phyloP scores from a whole-genome alignment of 2,113 vertebrate species.

The Nycticryphes semicollaris region DNA sequence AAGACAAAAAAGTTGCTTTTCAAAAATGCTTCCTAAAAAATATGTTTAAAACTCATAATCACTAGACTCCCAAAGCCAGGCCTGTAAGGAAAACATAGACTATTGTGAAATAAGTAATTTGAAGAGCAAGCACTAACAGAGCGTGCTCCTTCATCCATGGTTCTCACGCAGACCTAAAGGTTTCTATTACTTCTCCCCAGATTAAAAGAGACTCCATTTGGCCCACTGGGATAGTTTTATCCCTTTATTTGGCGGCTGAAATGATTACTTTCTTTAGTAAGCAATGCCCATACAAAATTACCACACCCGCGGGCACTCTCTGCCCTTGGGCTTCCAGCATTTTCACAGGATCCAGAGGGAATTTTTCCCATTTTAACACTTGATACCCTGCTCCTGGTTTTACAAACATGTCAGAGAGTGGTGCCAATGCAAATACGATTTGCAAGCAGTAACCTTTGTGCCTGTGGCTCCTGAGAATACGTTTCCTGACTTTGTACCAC shows the following conservation, averaged over 20 bases:
- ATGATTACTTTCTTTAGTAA: not conserved
- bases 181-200: not conserved
- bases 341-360: constrained; percentile 24
- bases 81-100: not conserved
- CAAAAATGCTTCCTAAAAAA: not conserved
- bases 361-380: constrained; percentile 47
- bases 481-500: not conserved
- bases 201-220: not conserved
- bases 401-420: not conserved
- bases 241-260: not conserved
- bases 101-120: not conserved
- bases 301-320: not conserved
- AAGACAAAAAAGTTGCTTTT: not conserved
- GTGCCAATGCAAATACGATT: not conserved
- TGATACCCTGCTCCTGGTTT: constrained; percentile 1
- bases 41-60: not conserved
- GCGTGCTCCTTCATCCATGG: fast-evolving
- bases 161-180: not conserved
- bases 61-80: not conserved
- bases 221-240: not conserved
- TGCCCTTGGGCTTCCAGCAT: constrained; percentile 21
- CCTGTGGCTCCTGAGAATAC: not conserved
- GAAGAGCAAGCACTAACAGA: not conserved
- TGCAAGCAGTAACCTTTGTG: constrained; percentile 43
- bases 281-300: not conserved